Conservation (phyloP, 1,140 invertebrate species). For the Bombus fervidus region DNA sequence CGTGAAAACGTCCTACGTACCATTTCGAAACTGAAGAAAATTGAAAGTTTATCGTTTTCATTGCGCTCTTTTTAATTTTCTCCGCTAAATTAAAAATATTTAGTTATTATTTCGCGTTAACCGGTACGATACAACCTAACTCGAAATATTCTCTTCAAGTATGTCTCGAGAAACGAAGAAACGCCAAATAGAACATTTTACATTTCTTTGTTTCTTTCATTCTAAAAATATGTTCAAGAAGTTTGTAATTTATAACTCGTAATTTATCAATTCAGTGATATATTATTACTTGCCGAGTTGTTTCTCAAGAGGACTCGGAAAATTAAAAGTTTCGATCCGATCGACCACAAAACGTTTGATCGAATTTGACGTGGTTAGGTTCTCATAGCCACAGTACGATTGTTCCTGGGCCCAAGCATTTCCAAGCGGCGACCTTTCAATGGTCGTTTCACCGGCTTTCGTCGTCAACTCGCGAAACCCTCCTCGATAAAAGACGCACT, state of each 20-base stretch:
- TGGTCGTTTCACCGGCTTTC: constrained; percentile 60
- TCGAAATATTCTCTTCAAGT: too few species aligned
- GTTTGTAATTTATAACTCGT: not conserved
- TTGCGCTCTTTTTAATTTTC: too few species aligned
- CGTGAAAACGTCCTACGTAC: too few species aligned
- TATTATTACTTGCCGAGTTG: not conserved
- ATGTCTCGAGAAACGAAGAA: too few species aligned
- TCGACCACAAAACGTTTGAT: not conserved
- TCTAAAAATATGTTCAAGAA: not conserved
- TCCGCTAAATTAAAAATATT: too few species aligned
- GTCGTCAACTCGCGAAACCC: constrained; percentile 62
- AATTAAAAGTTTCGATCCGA: not conserved
- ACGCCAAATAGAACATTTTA: too few species aligned
- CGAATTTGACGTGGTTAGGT: constrained; percentile 36
- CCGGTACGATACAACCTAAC: too few species aligned
- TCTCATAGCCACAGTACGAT: constrained; percentile 34
- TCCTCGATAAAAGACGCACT: constrained; percentile 69
- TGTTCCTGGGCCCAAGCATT: not conserved
- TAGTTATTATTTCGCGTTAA: too few species aligned
- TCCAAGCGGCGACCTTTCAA: constrained; percentile 5
- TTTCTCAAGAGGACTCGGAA: not conserved
- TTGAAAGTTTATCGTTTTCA: too few species aligned
- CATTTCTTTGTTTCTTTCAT: too few species aligned
- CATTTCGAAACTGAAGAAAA: too few species aligned
- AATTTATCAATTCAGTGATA: not conserved